Percentiles rank a stretch among this genome's conserved stretches.
These are phyloP conservation scores for Mesochorus sp. DNA, from an alignment of 2,888 invertebrate species.

Conservation along the genomic window DNA sequence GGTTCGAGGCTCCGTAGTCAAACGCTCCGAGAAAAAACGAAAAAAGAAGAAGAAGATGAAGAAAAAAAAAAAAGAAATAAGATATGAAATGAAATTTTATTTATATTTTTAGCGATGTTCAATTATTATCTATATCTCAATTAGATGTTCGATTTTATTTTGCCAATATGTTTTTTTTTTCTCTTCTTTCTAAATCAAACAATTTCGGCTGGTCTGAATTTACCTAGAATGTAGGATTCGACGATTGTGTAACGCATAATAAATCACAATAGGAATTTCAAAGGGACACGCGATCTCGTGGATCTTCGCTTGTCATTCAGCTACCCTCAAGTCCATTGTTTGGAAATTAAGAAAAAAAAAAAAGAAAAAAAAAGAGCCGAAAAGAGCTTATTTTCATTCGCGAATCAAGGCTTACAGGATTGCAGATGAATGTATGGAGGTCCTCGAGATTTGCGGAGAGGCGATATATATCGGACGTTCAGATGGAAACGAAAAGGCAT, in stretches of 20 bases:
- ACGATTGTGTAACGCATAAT: constrained; percentile 64
- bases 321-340: not conserved
- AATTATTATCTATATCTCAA: constrained; percentile 73
- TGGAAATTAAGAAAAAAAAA: too few species aligned
- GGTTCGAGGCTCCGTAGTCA: constrained; percentile 24
- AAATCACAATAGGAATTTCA: constrained; percentile 56
- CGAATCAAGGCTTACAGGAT: too few species aligned
- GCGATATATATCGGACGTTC: constrained; percentile 12
- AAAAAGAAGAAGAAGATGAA: constrained; percentile 27
- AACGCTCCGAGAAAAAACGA: constrained; percentile 40
- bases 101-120: constrained; percentile 77
- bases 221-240: constrained; percentile 76
- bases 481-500: constrained; percentile 71
- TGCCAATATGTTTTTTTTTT: constrained; percentile 64
- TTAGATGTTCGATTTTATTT: constrained; percentile 70
- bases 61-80: constrained; percentile 6
- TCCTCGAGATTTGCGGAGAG: constrained; percentile 42
- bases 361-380: too few species aligned
- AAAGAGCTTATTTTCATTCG: too few species aligned
- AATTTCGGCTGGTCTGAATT: constrained; percentile 81
- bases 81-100: constrained; percentile 72
- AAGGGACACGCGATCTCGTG: constrained; percentile 7
- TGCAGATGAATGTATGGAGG: too few species aligned
- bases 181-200: constrained; percentile 71
- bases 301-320: too few species aligned